Conservation (phyloP, 1,140 invertebrate species). For the Heliconius melpomene region DNA sequence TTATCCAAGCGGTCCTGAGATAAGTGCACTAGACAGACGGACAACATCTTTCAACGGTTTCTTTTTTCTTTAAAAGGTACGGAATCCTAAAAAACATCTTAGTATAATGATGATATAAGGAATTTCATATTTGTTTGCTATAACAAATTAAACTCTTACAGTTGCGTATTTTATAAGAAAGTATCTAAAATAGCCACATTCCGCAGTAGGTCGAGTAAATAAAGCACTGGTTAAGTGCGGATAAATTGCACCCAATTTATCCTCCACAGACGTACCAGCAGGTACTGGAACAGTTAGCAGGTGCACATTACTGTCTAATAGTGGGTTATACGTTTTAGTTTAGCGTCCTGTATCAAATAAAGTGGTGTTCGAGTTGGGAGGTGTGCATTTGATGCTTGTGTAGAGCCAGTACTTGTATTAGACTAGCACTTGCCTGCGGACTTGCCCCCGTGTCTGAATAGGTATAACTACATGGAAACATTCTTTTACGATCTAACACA, state of each 20-base stretch:
- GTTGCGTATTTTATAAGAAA: constrained; percentile 12
- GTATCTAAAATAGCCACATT: not conserved
- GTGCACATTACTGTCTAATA: constrained; percentile 18
- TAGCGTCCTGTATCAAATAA: not conserved
- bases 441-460: not conserved
- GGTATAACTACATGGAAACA: too few relatives aligned
- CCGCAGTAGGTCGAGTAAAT: constrained; percentile 25
- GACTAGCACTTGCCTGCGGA: not conserved
- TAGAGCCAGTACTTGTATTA: not conserved
- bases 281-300: constrained; percentile 19
- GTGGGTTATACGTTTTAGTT: not conserved
- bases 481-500: too few relatives aligned
- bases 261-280: constrained; percentile 16
- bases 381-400: not conserved
- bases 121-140: not conserved
- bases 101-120: not conserved
- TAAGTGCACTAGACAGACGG: too few relatives aligned
- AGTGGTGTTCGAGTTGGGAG: not conserved
- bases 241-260: constrained; percentile 36
- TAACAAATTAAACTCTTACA: not conserved
- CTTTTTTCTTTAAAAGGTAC: too few relatives aligned
- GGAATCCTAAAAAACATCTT: too few relatives aligned
- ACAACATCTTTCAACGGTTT: too few relatives aligned
- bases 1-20: too few relatives aligned
- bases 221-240: constrained; percentile 32